A percentile compares a stretch with the other conserved stretches of the same genome.
These are phyloP conservation scores for Idaea dimidiata DNA, from an alignment of 2,888 invertebrate genomes.

Conservation along the genomic window DNA sequence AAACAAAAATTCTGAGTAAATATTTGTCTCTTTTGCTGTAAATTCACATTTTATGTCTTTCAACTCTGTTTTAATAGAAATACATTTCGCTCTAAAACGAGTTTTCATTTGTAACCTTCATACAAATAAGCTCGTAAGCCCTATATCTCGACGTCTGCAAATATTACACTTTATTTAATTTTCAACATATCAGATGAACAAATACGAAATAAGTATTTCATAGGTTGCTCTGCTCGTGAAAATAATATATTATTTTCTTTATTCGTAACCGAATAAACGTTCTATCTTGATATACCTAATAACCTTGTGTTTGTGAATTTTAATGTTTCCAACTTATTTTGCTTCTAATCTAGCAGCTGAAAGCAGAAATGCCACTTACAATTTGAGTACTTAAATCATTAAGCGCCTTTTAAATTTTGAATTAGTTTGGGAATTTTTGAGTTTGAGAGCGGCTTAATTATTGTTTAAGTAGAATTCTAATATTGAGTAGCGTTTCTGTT, in stretches of 20 bases:
- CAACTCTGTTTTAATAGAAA: not conserved
- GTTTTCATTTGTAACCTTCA: not conserved
- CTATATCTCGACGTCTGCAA: not conserved
- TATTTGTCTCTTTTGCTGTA: not conserved
- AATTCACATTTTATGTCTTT: not conserved
- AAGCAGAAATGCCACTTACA: too few species aligned
- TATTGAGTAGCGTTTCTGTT: too few species aligned
- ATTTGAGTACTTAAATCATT: too few species aligned
- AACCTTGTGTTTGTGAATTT: not conserved
- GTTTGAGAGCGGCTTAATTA: too few species aligned
- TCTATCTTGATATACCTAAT: not conserved
- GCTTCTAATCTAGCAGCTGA: too few species aligned
- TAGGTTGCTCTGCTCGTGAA: not conserved
- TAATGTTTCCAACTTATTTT: not conserved
- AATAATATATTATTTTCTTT: not conserved
- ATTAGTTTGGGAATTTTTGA: too few species aligned
- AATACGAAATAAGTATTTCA: not conserved
- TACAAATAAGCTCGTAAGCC: not conserved
- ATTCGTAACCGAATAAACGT: not conserved
- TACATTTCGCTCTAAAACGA: not conserved
- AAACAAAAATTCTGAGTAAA: not conserved
- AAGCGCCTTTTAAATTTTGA: too few species aligned
- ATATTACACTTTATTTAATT: not conserved
- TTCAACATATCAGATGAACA: not conserved
- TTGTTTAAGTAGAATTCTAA: too few species aligned